These are phyloP conservation scores for Nephrocerus scutellatus DNA, from an alignment of 2,888 invertebrate species.

Conservation along the genomic window DNA sequence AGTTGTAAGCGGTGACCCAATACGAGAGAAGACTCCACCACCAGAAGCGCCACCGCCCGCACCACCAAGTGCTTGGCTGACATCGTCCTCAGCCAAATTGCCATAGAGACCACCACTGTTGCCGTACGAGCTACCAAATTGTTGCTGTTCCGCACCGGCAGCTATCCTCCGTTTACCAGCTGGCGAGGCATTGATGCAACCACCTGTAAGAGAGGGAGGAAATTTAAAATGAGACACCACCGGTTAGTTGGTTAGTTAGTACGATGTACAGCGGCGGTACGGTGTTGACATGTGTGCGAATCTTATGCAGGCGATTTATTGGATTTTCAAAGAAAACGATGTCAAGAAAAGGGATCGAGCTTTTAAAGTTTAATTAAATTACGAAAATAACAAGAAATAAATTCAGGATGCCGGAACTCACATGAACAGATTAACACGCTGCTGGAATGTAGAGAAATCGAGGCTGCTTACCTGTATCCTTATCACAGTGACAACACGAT, in stretches of 20 bases:
- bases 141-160: constrained; percentile 49
- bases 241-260: no score
- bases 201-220: constrained; percentile 49
- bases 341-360: neutral
- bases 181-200: constrained; percentile 65
- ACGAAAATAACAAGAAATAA: neutral
- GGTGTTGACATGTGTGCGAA: no score
- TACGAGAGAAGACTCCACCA: constrained; percentile 37
- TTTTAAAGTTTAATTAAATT: constrained; percentile 1
- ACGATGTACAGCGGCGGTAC: no score
- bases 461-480: constrained; percentile 54
- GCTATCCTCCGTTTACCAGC: constrained; percentile 69
- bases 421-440: no score
- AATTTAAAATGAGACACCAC: no score
- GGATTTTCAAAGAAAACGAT: no score
- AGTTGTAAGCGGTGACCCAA: constrained; percentile 53
- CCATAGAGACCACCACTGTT: constrained; percentile 28
- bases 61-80: constrained; percentile 17
- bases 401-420: no score
- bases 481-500: constrained; percentile 65
- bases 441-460: neutral
- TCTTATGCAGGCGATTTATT: no score
- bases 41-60: constrained; percentile 23
- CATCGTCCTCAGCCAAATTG: constrained; percentile 23
- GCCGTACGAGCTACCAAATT: constrained; percentile 32